Conservation (phyloP, 2,888 invertebrate genomes). For the Frankliniella fusca region DNA sequence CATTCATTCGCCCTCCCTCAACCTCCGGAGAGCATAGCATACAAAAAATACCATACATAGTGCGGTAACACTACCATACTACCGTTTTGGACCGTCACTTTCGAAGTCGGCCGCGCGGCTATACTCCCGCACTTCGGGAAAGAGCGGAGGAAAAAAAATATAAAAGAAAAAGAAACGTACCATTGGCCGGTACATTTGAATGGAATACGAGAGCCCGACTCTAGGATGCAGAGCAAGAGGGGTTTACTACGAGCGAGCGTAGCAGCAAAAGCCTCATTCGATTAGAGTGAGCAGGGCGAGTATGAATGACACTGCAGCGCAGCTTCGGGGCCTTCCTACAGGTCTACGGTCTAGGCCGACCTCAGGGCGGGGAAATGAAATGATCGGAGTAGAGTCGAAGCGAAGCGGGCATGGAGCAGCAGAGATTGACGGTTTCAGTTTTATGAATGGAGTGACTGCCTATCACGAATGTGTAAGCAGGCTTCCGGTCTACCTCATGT, state of each 20-base stretch:
- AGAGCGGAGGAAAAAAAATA: no score
- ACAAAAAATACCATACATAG: no score
- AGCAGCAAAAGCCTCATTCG: neutral
- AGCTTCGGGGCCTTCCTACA: no score
- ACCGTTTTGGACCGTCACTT: neutral
- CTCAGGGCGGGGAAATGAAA: no score
- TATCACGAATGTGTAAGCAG: constrained; percentile 4
- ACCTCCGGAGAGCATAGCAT: no score
- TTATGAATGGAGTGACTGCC: constrained; percentile 24
- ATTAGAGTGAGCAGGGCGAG: neutral
- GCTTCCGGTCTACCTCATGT: neutral
- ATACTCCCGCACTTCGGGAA: no score
- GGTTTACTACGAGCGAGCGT: neutral
- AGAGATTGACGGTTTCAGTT: constrained; percentile 23
- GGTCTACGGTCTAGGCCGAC: no score
- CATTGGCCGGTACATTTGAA: no score
- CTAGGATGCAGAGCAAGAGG: neutral
- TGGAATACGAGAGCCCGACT: no score
- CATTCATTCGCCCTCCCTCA: neutral
- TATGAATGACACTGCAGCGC: neutral
- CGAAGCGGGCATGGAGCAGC: neutral
- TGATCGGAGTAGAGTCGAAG: neutral
- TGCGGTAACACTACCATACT: no score
- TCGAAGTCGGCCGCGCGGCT: neutral
- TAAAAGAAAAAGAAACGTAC: no score